Percentiles rank a stretch among this genome's conserved stretches.
phyloP scores from a whole-genome alignment of 2,888 invertebrate genomes.

The Oxytorus armatus region DNA sequence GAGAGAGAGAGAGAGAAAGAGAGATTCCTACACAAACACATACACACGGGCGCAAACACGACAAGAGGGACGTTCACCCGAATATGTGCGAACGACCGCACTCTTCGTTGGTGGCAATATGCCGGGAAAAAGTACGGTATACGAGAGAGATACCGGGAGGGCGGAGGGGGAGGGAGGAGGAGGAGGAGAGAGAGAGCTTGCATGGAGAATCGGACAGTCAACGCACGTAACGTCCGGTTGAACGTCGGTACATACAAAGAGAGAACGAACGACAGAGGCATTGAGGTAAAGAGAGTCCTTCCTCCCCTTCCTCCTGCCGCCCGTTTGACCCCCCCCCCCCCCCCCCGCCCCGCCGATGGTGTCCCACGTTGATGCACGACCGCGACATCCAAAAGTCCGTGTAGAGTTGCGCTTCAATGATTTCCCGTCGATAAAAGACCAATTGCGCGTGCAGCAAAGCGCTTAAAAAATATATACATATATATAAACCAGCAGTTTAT shows the following conservation, averaged over 20 bases:
- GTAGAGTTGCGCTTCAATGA: conserved; percentile 14
- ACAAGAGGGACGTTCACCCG: conserved; percentile 67
- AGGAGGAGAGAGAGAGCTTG: no score
- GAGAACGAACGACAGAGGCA: neutral
- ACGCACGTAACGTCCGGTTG: conserved; percentile 70
- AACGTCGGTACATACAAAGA: conserved; percentile 41
- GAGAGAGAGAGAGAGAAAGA: conserved; percentile 26
- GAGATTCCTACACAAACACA: neutral
- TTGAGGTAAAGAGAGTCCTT: conserved; percentile 18
- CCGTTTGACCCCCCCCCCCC: no score
- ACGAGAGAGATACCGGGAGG: conserved; percentile 39
- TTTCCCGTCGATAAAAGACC: conserved; percentile 54
- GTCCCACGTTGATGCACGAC: conserved; percentile 25
- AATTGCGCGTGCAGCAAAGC: conserved; percentile 30
- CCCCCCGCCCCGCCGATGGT: no score
- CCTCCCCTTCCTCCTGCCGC: no score
- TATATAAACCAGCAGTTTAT: no score
- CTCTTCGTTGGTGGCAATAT: conserved; percentile 53
- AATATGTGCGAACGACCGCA: conserved; percentile 69
- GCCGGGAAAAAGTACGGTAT: conserved; percentile 31
- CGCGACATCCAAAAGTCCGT: conserved; percentile 36
- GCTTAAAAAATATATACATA: neutral
- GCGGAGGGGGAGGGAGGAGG: no score
- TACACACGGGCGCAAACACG: neutral
- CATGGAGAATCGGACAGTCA: conserved; percentile 57